Base-by-base conservation (phyloP, 2,113 vertebrate genomes). In the Hippocampus abdominalis region DNA sequence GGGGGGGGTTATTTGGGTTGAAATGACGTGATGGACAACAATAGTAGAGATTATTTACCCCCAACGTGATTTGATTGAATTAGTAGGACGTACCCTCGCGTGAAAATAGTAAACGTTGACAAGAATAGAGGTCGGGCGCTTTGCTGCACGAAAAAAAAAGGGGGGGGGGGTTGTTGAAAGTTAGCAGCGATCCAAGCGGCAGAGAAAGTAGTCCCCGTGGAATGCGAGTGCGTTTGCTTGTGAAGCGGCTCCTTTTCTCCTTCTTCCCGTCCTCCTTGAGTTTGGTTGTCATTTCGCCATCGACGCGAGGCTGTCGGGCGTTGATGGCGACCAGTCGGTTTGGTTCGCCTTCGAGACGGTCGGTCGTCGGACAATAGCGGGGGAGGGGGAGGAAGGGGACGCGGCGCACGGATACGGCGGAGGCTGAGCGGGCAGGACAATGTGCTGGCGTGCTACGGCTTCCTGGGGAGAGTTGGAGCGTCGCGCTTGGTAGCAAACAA, bases 351-450 rank as follows among this genome's bases (percentile, higher is more conserved):
- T 27, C 49, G 79, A 77, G 81, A 7, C 69, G 49, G 72, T 76
- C 69, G 72, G 76, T 68, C 69, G 72, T 73, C 73, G 81, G 88
- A 90, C 86, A 89, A 89, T 84, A 88, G 86, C 66, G 75, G 62
- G 18, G 61, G 16, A 66, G 78, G 74, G 79, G 70, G 68, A 4
- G 61, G 74, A 32, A 1, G 21, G 64, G 32, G 68, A 36, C 32
- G 15, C 83, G 81, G 91, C 91, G 90, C 91, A 92, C 90, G 90
- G 90, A 92, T 81, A 93, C 89, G 87, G 80, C 83, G 77, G 77
- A 77, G 63, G 87, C 89, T 20, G 46, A 80, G 81, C 76, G 87
- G 77, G 87, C 87, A 87, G 87, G 89, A 90, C 89, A 89, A 90
- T 90, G 87, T 89, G 15, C 21, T 9, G 87, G 79, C 74, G 40